phyloP scores from a whole-genome alignment of 2,888 invertebrate species.

The Zeuzera pyrina region DNA sequence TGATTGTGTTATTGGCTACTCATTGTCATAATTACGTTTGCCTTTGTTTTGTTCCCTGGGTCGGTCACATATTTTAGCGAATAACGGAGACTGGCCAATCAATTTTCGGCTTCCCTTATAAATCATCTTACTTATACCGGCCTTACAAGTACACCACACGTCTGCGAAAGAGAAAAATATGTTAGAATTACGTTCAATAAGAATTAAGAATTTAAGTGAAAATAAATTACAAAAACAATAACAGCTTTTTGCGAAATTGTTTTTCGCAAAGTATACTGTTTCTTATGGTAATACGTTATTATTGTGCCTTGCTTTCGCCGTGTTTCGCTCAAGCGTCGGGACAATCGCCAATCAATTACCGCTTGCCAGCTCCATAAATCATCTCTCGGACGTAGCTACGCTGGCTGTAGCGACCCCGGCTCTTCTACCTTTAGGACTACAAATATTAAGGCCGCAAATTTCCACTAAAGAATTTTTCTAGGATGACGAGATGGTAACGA shows the following conservation, averaged over 20 bases:
- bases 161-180: no score
- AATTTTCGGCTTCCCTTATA: conserved; percentile 56
- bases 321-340: conserved; percentile 12
- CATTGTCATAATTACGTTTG: conserved; percentile 4
- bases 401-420: background rate
- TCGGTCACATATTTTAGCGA: conserved; percentile 47
- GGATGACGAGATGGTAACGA: background rate
- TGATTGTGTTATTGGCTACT: conserved; percentile 2
- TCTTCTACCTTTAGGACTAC: conserved; percentile 1
- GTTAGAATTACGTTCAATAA: no score
- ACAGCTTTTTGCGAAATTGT: no score
- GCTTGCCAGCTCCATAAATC: conserved; percentile 33
- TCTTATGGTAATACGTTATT: background rate
- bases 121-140: conserved; percentile 53
- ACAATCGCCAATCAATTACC: conserved; percentile 37
- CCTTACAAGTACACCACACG: conserved; percentile 1
- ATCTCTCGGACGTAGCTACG: conserved; percentile 18
- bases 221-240: no score
- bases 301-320: background rate
- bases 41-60: conserved; percentile 21
- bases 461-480: no score
- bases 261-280: no score
- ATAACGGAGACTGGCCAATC: conserved; percentile 41
- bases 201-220: no score
- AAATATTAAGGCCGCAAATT: no score